phyloP scores from a whole-genome alignment of 2,113 vertebrate genomes.

The Platichthys flesus region DNA sequence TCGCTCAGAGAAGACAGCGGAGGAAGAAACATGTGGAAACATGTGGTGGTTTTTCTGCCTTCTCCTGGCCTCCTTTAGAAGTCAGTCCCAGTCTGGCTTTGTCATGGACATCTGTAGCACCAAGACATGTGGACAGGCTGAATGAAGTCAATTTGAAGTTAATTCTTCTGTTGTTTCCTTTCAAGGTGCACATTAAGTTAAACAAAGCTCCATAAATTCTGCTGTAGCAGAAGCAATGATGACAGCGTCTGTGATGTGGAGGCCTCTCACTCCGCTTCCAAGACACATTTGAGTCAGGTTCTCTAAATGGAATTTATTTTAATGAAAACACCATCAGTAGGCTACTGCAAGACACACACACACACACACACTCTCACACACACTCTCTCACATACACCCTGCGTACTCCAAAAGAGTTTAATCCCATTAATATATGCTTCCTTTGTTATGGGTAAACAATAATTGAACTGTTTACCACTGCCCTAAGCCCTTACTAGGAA shows the following conservation, averaged over 20 bases:
- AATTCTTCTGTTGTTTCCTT: slow-evolving; percentile 59
- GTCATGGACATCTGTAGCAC: slow-evolving; percentile 63
- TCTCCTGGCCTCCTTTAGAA: slow-evolving; percentile 66
- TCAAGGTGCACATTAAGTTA: slow-evolving; percentile 53
- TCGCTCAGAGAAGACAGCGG: slow-evolving; percentile 25
- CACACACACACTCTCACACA: background rate
- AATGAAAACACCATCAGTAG: background rate
- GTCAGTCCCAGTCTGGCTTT: slow-evolving; percentile 60
- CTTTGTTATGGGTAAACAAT: background rate
- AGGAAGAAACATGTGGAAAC: slow-evolving; percentile 66
- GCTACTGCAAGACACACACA: background rate
- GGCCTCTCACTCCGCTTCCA: slow-evolving; percentile 7
- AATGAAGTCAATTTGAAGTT: slow-evolving; percentile 55
- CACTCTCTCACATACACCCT: background rate
- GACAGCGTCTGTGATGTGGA: slow-evolving; percentile 40
- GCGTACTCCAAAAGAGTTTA: background rate
- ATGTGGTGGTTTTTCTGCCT: slow-evolving; percentile 72
- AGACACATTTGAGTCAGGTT: slow-evolving; percentile 7
- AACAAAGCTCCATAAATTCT: slow-evolving; percentile 55
- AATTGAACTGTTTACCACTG: background rate
- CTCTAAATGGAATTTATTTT: slow-evolving; percentile 14
- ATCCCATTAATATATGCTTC: background rate
- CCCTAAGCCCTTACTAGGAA: background rate
- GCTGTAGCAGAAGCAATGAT: slow-evolving; percentile 17
- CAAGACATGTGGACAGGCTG: slow-evolving; percentile 39